Percentiles rank a stretch among this genome's conserved stretches.
Conservation (phyloP, 2,888 invertebrate genomes). For the Agrenia bidenticulata region DNA sequence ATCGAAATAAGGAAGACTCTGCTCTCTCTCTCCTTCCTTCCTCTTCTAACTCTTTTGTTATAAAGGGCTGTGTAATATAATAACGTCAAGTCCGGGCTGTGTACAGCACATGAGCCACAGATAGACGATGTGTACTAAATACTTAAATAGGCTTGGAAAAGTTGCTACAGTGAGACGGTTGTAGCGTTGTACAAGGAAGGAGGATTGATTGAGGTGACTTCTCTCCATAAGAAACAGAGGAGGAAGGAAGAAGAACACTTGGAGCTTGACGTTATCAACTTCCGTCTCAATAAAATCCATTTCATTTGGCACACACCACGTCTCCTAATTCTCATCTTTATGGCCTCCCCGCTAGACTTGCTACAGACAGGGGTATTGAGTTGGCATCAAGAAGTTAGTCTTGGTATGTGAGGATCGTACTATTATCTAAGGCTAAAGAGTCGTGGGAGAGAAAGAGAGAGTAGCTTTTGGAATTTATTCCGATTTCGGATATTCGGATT, state of each 20-base stretch:
- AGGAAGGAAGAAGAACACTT: not conserved
- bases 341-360: not conserved
- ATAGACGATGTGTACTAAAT: no score
- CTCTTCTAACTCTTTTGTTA: no score
- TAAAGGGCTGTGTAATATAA: no score
- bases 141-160: no score
- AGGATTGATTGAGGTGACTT: not conserved
- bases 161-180: not conserved
- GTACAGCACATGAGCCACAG: no score
- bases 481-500: constrained; percentile 6
- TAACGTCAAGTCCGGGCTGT: no score
- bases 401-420: no score
- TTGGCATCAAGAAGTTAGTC: not conserved
- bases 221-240: not conserved
- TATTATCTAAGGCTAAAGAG: no score
- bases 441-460: no score
- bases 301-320: constrained; percentile 10
- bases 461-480: constrained; percentile 13
- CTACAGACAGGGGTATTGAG: not conserved
- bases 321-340: not conserved
- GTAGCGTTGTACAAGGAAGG: not conserved
- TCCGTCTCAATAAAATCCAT: constrained; percentile 24
- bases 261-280: constrained; percentile 20
- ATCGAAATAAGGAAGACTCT: no score
- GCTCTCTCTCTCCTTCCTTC: no score